phyloP scores from a whole-genome alignment of 2,888 invertebrate genomes.

The Osmoderma eremita region DNA sequence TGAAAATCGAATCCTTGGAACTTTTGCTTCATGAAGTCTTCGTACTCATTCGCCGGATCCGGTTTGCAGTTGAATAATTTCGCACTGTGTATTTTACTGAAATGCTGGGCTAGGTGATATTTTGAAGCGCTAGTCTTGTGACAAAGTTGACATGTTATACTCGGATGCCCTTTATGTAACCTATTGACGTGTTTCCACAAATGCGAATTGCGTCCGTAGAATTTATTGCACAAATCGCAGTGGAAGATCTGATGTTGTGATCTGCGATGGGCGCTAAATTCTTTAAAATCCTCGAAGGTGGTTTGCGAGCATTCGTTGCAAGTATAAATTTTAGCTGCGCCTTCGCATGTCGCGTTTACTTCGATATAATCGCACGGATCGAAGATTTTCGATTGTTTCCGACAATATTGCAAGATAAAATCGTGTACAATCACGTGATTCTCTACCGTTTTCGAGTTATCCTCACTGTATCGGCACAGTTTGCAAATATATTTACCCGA shows the following conservation, averaged over 20 bases:
- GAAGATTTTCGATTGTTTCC: conserved; percentile 58
- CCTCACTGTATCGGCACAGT: conserved; percentile 68
- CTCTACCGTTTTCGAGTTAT: conserved; percentile 65
- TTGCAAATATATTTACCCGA: conserved; percentile 62
- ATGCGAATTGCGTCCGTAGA: conserved; percentile 70
- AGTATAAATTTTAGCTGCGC: conserved; percentile 48
- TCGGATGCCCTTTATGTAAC: conserved; percentile 69
- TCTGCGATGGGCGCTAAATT: conserved; percentile 67
- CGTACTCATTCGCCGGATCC: conserved; percentile 46
- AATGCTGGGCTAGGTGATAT: conserved; percentile 68
- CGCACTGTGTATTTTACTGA: conserved; percentile 65
- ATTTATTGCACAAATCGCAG: conserved; percentile 71
- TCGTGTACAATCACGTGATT: conserved; percentile 69
- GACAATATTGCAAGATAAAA: conserved; percentile 62
- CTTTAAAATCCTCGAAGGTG: conserved; percentile 64
- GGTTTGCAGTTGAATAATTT: conserved; percentile 49
- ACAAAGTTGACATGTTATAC: conserved; percentile 69
- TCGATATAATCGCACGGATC: conserved; percentile 66
- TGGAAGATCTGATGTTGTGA: conserved; percentile 68
- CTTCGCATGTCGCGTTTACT: conserved; percentile 55
- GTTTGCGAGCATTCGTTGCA: conserved; percentile 51
- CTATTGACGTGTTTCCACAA: conserved; percentile 72
- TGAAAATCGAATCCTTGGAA: conserved; percentile 59
- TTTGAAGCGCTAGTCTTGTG: conserved; percentile 70
- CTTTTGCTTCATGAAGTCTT: conserved; percentile 59